phyloP scores from a whole-genome alignment of 2,888 invertebrate genomes.

The Scrobipalpa atriplicella region DNA sequence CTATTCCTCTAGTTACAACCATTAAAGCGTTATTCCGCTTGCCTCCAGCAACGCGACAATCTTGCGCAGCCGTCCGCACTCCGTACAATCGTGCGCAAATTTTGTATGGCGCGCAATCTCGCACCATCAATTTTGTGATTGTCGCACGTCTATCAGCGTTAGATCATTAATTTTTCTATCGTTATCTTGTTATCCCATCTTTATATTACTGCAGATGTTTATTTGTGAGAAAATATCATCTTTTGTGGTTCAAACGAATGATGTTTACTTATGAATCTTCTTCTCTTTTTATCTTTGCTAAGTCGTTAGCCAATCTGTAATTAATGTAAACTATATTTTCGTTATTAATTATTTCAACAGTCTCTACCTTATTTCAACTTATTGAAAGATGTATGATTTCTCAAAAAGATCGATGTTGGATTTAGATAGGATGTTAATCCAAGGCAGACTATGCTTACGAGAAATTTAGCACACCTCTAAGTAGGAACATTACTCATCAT shows the following conservation, averaged over 20 bases:
- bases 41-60: constrained; percentile 37
- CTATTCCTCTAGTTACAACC: constrained; percentile 10
- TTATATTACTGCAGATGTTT: constrained; percentile 5
- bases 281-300: background rate
- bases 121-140: constrained; percentile 27
- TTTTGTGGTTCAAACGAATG: background rate
- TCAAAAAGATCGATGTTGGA: background rate
- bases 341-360: background rate
- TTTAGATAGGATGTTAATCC: background rate
- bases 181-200: constrained; percentile 21
- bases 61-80: constrained; percentile 42
- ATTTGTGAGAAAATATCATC: background rate
- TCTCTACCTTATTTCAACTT: too few relatives aligned
- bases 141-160: constrained; percentile 12
- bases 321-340: background rate
- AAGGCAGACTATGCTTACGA: too few relatives aligned
- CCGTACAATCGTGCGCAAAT: constrained; percentile 37
- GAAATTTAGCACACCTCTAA: background rate
- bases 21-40: constrained; percentile 35
- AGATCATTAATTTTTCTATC: constrained; percentile 25
- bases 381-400: too few relatives aligned
- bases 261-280: background rate
- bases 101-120: constrained; percentile 20
- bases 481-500: background rate
- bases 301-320: background rate